Conservation (phyloP, 2,888 invertebrate species). For the Lobophora halterata region DNA sequence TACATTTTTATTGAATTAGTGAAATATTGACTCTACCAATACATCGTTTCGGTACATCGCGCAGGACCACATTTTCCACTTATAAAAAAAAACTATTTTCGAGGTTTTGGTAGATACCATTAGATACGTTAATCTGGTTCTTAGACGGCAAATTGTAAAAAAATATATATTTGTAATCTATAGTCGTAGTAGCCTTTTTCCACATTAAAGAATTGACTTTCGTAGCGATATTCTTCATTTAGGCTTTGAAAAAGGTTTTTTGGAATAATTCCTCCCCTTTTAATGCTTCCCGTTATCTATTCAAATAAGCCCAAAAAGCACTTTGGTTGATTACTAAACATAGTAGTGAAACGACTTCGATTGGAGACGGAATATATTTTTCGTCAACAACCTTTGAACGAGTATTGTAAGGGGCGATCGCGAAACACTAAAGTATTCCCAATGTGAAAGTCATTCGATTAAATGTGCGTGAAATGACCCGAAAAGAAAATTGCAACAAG, state of each 20-base stretch:
- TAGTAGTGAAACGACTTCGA: conserved; percentile 15
- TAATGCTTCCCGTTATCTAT: conserved; percentile 28
- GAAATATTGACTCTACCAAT: no score
- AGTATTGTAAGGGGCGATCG: conserved; percentile 27
- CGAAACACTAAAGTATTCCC: conserved; percentile 34
- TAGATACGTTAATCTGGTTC: no score
- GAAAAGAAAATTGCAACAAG: conserved; percentile 44
- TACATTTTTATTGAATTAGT: no score
- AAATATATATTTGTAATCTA: no score
- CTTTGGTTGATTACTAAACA: conserved; percentile 34
- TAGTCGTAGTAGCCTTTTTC: no score
- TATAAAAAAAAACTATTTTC: no score
- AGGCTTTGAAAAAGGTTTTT: conserved; percentile 21
- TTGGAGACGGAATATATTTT: conserved; percentile 10
- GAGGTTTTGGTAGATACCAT: no score
- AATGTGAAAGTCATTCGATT: conserved; percentile 45
- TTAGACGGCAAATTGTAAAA: no score
- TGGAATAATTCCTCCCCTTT: conserved; percentile 34
- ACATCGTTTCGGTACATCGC: no score
- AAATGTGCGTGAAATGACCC: conserved; percentile 49
- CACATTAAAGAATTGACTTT: no score
- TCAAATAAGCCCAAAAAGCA: conserved; percentile 24
- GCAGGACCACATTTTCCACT: no score
- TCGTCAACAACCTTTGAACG: conserved; percentile 15
- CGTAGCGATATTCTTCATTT: no score